A percentile compares a stretch with the other conserved stretches of the same genome.
Conservation (phyloP, 2,113 vertebrate genomes). For the Chaetorhynchus papuensis region DNA sequence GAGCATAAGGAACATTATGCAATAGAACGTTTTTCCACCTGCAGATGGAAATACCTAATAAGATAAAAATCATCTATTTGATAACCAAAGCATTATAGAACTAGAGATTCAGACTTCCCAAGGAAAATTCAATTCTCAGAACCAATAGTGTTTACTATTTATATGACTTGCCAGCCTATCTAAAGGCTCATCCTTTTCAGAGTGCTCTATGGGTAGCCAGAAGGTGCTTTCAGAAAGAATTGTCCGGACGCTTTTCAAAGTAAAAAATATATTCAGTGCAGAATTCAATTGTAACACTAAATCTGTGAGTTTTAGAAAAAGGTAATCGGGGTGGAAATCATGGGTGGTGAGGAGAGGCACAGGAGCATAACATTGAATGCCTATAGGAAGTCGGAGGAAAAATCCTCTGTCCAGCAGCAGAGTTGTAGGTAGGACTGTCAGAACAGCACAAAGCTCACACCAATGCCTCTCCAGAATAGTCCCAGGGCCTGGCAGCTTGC, state of each 20-base stretch:
- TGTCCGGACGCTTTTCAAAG: not conserved
- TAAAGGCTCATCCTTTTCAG: not conserved
- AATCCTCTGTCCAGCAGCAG: not conserved
- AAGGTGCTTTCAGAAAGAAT: slow-evolving; percentile 41
- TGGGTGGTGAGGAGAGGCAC: not conserved
- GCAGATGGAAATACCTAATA: slow-evolving; percentile 15
- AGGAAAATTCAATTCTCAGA: slow-evolving; percentile 13
- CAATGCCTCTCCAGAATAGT: not conserved
- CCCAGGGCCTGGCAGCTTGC: not conserved
- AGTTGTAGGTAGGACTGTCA: not conserved
- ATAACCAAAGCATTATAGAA: not conserved
- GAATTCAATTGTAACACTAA: not conserved
- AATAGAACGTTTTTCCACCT: not conserved
- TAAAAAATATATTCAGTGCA: slow-evolving; percentile 1
- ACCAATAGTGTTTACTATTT: not conserved
- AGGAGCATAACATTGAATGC: not conserved
- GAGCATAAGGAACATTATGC: not conserved
- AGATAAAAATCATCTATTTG: slow-evolving; percentile 29
- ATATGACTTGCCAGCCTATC: slow-evolving; percentile 7
- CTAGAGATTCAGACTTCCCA: slow-evolving; percentile 20
- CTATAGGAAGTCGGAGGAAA: not conserved
- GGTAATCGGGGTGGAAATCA: not conserved
- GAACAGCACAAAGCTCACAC: not conserved
- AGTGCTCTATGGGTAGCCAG: not conserved
- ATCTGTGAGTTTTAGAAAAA: not conserved